Base-by-base conservation (phyloP, 2,888 invertebrate species). In the Latheticus oryzae region DNA sequence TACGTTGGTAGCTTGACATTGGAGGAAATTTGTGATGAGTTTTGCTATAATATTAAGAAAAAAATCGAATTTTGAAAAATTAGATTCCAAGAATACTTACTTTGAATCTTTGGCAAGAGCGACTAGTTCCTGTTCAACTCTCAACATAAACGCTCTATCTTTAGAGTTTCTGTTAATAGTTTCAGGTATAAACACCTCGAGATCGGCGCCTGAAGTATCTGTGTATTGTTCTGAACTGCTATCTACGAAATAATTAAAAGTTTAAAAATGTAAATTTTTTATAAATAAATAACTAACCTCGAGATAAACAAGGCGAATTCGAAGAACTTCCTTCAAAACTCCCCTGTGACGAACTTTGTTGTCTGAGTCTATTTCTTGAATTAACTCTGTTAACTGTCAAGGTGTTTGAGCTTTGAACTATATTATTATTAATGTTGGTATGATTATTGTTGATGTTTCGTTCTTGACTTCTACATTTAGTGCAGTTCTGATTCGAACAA, bases 1-100 rank as follows among this genome's bases (percentile, higher is more conserved):
- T 95, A 17, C 97, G 87, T 62, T 96, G 95, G 82, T 97, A 97
- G 47, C 96, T 95, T 58, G 95, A 91, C 90, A 95, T 93, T 75
- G 90, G 89, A 9, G 93, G 93, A 80, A 97, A 96, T 70, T 91
- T 91, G 69, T 90, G 88, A 73, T 89, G 86, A 69, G 86, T 85
- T 63, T 86, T 86, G n/a, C 89, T 89, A 75, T 0, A 74, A n/a
- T n/a, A 74, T 32, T n/a, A 21, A 5, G 42, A 32, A 7, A 3
- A 9, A 16, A 26, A 13, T 26, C 37, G 4, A 8, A 26, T 11
- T 28, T 2, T 9, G 28, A 11, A 2, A 11, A 9, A n/a, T 28
- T 28, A 1, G 11, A 3, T 8, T 11, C 9, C 21, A 19, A 19
- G 33, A 5, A 26, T 38, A 76, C 84, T 84, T 79, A 93, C 93